Evolutionary conservation across 2,113 vertebrate genomes (phyloP).

Genomic region (Meles meles): DNA sequence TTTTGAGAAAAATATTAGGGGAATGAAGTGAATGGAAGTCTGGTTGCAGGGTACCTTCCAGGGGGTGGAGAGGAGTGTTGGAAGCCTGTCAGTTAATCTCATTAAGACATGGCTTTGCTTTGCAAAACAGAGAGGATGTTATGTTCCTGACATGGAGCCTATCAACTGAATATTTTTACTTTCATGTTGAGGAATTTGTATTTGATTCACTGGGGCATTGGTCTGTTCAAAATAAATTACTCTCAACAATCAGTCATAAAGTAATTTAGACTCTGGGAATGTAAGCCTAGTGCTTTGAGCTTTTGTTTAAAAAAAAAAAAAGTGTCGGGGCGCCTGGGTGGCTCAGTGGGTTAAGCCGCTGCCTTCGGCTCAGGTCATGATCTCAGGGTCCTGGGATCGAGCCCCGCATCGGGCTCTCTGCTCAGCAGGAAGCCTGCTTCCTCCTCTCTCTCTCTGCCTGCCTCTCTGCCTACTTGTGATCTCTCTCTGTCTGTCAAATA

Average conservation of each 20-base stretch:
- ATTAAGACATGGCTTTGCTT: background rate
- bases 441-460: too few relatives aligned
- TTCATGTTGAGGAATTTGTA: background rate
- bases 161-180: background rate
- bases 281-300: background rate
- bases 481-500: too few relatives aligned
- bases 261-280: background rate
- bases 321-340: too few relatives aligned
- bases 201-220: background rate
- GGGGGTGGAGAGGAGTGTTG: background rate
- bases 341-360: too few relatives aligned
- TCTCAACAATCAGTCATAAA: background rate
- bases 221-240: constrained; percentile 24
- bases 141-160: background rate
- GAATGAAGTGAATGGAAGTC: background rate
- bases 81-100: background rate
- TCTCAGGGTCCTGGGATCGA: too few relatives aligned
- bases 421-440: too few relatives aligned
- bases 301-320: background rate
- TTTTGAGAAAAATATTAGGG: background rate
- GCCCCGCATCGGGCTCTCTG: too few relatives aligned
- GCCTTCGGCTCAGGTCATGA: too few relatives aligned
- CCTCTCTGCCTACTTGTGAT: too few relatives aligned
- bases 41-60: background rate
- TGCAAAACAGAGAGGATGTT: background rate